Evolutionary conservation across 2,797 vertebrate genomes (phyloP), one percentile per base, ranked within the genome.

Genomic region (Phyllotis vaccarum): DNA sequence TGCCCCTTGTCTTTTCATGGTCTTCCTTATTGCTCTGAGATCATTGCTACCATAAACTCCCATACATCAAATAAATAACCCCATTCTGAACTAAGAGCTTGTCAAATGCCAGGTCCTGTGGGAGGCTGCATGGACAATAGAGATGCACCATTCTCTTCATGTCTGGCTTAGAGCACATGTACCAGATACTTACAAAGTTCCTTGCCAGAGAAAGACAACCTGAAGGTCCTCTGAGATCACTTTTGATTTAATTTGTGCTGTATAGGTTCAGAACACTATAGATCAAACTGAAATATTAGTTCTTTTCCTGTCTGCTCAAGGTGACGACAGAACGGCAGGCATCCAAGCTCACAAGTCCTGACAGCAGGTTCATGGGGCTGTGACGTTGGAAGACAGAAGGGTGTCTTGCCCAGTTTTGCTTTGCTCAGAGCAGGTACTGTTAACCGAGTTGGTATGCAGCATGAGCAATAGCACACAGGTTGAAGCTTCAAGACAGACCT

Each of bases 301-400:
- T 96, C 74, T 17, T 81, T 91, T 74, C 86, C 72, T 97, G 83
- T 86, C 89, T 94, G 92, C 92, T 91, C 95, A 95, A 97, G 96
- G 91, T 95, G 86, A 88, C 60, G 76, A 74, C 21, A 40, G 64
- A 85, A 75, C 31, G 62, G 31, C 60, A 90, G 85, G 43, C 60
- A n/a, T 40, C 80, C 72, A 78, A 91, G 34, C 52, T 92, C 66
- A n/a, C 29, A 49, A 7, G 16, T 87, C 70, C 94, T 29, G 13
- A 27, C 34, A 12, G 31, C n/a, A 86, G 54, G 31, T n/a, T 58
- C 7, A 0, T 2, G 16, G 27, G 54, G 34, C 58, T 27, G 3
- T 40, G 37, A 34, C 40, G 52, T 24, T 7, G 40, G 40, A 16
- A 40, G 34, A 17, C 2, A 22, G 80, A 66, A 5, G 14, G 43